Conservation (phyloP, 2,888 invertebrate species). For the Eupithecia tripunctaria region DNA sequence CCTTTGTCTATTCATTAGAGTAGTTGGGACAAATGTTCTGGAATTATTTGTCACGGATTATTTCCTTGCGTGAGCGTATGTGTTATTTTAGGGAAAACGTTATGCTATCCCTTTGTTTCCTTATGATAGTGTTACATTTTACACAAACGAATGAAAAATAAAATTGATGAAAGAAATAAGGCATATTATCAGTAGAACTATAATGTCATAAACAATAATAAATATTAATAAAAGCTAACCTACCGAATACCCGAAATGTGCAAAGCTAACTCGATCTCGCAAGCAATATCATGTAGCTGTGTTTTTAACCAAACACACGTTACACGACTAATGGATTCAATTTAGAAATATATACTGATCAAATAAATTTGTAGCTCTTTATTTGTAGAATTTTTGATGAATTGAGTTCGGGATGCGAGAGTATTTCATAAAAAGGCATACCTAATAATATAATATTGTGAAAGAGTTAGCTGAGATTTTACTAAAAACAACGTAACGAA, state of each 20-base stretch:
- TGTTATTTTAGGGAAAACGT: conserved; percentile 52
- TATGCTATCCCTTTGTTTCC: conserved; percentile 5
- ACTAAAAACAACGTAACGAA: too few relatives aligned
- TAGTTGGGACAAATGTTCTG: conserved; percentile 66
- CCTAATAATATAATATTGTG: too few relatives aligned
- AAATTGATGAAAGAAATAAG: neutral
- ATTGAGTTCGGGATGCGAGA: conserved; percentile 37
- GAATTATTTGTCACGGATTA: conserved; percentile 68
- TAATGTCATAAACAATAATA: neutral
- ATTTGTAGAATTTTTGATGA: conserved; percentile 49
- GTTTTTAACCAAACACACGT: conserved; percentile 27
- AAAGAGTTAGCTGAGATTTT: neutral
- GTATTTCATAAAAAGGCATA: neutral
- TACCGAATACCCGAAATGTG: conserved; percentile 14
- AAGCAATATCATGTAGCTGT: conserved; percentile 32
- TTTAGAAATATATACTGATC: conserved; percentile 36
- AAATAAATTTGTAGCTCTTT: conserved; percentile 36
- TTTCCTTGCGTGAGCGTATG: conserved; percentile 65
- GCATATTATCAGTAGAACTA: neutral
- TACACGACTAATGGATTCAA: conserved; percentile 34
- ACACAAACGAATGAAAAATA: neutral
- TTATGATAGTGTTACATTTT: neutral
- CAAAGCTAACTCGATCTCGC: conserved; percentile 27
- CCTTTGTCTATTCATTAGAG: conserved; percentile 71
- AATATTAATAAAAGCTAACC: neutral